These are phyloP conservation scores for Bettongia penicillata DNA, from an alignment of 2,113 vertebrate genomes.

Conservation along the genomic window DNA sequence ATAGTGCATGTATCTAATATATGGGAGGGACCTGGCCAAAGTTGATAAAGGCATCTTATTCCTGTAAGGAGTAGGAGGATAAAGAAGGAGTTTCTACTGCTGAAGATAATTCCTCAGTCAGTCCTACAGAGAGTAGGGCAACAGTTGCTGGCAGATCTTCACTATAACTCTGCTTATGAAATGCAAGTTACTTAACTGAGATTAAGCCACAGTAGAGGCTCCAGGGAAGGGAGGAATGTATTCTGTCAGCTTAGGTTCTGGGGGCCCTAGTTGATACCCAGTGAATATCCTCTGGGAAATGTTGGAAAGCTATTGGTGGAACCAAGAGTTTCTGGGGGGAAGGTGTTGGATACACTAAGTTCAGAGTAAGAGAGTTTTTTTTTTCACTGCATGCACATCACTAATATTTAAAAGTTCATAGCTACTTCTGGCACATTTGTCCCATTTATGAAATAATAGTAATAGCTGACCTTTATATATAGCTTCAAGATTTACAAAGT, in stretches of 20 bases:
- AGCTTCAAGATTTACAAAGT: background rate
- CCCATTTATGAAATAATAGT: background rate
- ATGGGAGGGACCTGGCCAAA: background rate
- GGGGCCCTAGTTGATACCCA: constrained; percentile 20
- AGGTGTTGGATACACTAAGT: background rate
- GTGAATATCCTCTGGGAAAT: constrained; percentile 29
- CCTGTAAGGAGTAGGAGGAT: background rate
- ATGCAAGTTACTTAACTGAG: constrained; percentile 32
- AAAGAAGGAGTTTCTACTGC: background rate
- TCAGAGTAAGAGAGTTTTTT: background rate
- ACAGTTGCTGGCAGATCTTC: background rate
- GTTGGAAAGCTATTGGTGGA: constrained; percentile 1
- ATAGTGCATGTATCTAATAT: constrained; percentile 29
- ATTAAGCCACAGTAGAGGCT: constrained; percentile 20
- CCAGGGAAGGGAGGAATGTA: constrained; percentile 28
- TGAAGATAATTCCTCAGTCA: background rate
- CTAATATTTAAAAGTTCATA: background rate
- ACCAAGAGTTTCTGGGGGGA: background rate
- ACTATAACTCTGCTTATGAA: constrained; percentile 6
- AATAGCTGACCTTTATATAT: background rate
- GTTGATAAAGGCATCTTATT: background rate
- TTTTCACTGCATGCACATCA: background rate
- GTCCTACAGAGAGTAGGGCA: background rate
- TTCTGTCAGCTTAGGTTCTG: background rate
- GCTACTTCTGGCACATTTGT: background rate